phyloP scores from a whole-genome alignment of 2,797 vertebrate genomes.

The Pyrrhura leucotis region DNA sequence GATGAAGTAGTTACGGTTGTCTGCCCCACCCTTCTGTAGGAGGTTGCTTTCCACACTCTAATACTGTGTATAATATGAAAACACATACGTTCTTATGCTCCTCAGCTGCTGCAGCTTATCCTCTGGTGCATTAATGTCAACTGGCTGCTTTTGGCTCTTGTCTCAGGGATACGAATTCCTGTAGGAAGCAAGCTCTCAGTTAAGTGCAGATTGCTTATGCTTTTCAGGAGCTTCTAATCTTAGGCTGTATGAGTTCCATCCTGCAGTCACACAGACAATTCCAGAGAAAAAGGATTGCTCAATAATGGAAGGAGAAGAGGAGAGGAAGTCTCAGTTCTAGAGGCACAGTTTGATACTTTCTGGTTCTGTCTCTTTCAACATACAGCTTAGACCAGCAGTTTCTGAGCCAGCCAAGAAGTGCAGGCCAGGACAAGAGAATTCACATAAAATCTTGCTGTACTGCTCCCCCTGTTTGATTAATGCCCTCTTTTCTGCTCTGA shows the following conservation, averaged over 20 bases:
- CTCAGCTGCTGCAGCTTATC: neutral
- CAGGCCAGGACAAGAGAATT: neutral
- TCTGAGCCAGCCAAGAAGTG: neutral
- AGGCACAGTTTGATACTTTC: neutral
- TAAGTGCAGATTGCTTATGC: neutral
- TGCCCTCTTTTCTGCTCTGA: neutral
- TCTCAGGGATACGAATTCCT: neutral
- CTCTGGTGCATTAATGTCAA: neutral
- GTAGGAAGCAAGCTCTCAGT: neutral
- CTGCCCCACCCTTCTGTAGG: neutral
- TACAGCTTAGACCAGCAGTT: neutral
- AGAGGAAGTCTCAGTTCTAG: neutral
- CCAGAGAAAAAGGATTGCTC: neutral
- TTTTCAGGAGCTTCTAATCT: neutral
- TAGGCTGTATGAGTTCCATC: neutral
- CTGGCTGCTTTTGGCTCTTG: neutral
- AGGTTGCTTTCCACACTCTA: neutral
- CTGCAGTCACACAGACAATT: neutral
- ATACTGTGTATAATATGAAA: neutral
- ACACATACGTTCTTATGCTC: neutral
- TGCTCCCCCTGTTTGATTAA: neutral
- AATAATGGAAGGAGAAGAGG: neutral
- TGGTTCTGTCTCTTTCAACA: neutral
- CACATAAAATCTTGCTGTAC: neutral
- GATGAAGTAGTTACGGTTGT: accelerated